Base-by-base conservation (phyloP, 2,113 vertebrate species). In the Talpa occidentalis region DNA sequence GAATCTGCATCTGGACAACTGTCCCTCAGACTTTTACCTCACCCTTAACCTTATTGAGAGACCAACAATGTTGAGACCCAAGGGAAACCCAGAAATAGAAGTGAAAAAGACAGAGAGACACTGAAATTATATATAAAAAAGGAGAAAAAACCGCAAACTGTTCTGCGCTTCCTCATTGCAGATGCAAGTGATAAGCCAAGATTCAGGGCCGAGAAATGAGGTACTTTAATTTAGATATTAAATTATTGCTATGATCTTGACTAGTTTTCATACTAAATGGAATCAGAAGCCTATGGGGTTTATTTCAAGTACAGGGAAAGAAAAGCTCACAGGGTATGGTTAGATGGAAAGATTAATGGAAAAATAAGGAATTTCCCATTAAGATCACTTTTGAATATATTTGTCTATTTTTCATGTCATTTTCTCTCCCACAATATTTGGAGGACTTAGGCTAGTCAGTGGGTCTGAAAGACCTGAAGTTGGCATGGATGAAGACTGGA, bases 71-170 rank as follows among this genome's bases (percentile, higher is more conserved):
- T 54, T 37, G 44, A 87, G 35, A 94, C 66, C 10, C 64, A 42
- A 76, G 76, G 69, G 82, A 94, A 82, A 78, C 37, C 54, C 42
- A 89, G 14, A 94, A 93, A 91, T 80, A 83, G 54, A 47, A 81
- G 49, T 84, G 28, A 83, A 26, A 88, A 92, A 69, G 19, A 4
- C 44, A 78, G 14, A 94, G 17, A 32, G 54, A n/a, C 59, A 44
- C 14, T 37, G 22, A 90, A 85, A 80, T 42, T 28, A 62, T n/a
- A 62, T n/a, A 24, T 3, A 26, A 72, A 44, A 3, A 60, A 14
- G 9, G 3, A 52, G 1, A 73, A 42, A 76, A 52, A 21, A 59
- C 72, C 86, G 10, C 21, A 88, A 90, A 90, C 4, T 6, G 6
- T 19, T 16, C 2, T 21, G 14, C 30, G n/a, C 10, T 78, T 49